Base-by-base conservation (phyloP, 2,797 vertebrate genomes). In the Cygnus olor region DNA sequence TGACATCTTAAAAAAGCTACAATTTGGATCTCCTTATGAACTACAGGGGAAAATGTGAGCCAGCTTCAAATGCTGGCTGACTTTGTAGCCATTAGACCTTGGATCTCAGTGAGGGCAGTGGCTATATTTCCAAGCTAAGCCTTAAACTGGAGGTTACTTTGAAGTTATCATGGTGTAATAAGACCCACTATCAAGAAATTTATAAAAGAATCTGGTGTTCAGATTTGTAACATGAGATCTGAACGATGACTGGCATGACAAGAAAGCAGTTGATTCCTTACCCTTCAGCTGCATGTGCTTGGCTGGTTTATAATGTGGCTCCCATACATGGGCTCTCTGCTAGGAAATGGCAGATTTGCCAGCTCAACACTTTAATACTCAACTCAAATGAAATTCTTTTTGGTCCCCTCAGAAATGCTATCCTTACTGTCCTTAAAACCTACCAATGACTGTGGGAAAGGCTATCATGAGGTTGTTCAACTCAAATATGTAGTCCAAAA, bases 21-120 rank as follows among this genome's bases (percentile, higher is more conserved):
- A 79, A 9, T 85, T 94, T 95, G 93, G 79, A 80, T 94, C 66
- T 53, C 83, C 81, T 47, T 91, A 85, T 68, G 72, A 92, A 66
- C 32, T 76, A 30, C 76, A 81, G 42, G 78, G 68, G 61, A 64
- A 85, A 94, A 81, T 18, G 34, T 60, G 72, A 96, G 80, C 81
- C 85, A 94, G 4, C 24, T 88, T 81, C 78, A 42, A 66, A 11
- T 34, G 34, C 83, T 88, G 91, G 66, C 90, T 93, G 70, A 53
- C 61, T 95, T 76, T 79, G 68, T 45, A 93, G 73, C 63, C 57
- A 12, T 64, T 54, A 89, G 92, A 88, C 94, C 92, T 91, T 87
- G 94, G 60, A 95, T 40, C 58, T 11, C 16, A 11, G 19, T 32
- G 14, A 51, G 27, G 1, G 5, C 5, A 3, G 15, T 56, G 64